Percentiles rank a stretch among this genome's conserved stretches.
phyloP scores from a whole-genome alignment of 92 coral and sea anemone species.

The Siderastrea siderea region DNA sequence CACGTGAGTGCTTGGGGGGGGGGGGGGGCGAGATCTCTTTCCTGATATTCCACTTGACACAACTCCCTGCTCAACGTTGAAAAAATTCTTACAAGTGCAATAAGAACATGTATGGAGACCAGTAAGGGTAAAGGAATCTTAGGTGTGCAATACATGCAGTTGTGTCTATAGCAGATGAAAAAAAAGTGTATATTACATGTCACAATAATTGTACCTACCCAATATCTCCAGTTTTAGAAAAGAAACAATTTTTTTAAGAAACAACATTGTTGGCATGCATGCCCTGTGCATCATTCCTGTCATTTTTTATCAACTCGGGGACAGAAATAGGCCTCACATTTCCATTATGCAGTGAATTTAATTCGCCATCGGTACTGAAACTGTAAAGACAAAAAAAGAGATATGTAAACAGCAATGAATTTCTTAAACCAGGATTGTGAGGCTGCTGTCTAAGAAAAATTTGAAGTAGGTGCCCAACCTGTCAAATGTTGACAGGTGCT shows the following conservation, averaged over 20 bases:
- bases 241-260: background rate
- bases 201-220: slow-evolving; percentile 35
- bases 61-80: slow-evolving; percentile 36
- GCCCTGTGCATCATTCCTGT: slow-evolving; percentile 52
- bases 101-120: too few relatives aligned
- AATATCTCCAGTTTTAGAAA: slow-evolving; percentile 43
- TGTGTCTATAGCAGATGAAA: too few relatives aligned
- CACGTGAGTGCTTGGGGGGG: slow-evolving; percentile 50
- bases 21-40: slow-evolving; percentile 25
- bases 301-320: slow-evolving; percentile 40
- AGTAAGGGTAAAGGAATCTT: too few relatives aligned
- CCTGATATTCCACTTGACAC: slow-evolving; percentile 34
- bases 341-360: slow-evolving; percentile 67
- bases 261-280: slow-evolving; percentile 24
- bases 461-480: too few relatives aligned
- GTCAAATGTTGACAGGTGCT: too few relatives aligned
- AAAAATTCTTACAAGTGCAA: too few relatives aligned
- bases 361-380: slow-evolving; percentile 62
- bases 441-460: too few relatives aligned
- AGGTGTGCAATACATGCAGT: too few relatives aligned
- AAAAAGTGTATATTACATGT: too few relatives aligned
- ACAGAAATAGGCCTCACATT: slow-evolving; percentile 62
- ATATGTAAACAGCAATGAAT: background rate
- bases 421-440: too few relatives aligned
- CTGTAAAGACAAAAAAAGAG: slow-evolving; percentile 10